Evolutionary conservation across 2,113 vertebrate genomes (phyloP).

Genomic region (Cyanoderma ruficeps): DNA sequence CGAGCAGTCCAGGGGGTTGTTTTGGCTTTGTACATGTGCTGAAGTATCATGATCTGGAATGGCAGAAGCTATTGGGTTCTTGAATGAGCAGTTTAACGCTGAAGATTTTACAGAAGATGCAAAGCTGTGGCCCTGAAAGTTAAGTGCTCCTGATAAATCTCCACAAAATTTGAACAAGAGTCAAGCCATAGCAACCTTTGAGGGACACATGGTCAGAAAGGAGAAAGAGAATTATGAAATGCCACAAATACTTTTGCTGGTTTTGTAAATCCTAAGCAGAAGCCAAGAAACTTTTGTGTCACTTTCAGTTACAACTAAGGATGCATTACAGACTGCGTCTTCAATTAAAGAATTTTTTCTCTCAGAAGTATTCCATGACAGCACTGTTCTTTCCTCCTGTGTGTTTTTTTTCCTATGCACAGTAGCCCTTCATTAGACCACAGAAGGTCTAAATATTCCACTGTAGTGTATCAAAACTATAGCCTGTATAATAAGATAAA

Average conservation of each 20-base stretch:
- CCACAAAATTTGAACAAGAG: neutral
- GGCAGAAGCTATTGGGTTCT: neutral
- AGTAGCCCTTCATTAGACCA: neutral
- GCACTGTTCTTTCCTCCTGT: neutral
- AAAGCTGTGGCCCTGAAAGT: neutral
- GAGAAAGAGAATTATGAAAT: neutral
- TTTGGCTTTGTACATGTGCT: neutral
- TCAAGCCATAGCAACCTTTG: neutral
- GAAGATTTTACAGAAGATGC: neutral
- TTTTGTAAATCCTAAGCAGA: neutral
- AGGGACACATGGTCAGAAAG: neutral
- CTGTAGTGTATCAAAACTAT: neutral
- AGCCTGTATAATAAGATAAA: neutral
- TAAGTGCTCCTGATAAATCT: neutral
- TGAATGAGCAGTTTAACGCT: neutral
- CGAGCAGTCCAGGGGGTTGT: neutral
- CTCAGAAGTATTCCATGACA: neutral
- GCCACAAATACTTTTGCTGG: neutral
- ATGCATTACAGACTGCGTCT: fast-evolving
- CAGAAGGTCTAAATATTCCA: neutral
- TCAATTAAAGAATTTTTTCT: neutral
- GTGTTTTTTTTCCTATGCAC: neutral
- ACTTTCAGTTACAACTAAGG: neutral
- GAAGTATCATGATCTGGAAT: neutral
- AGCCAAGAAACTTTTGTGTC: neutral